Evolutionary conservation across 2,888 invertebrate genomes (phyloP).

Genomic region (Nephrotoma flavescens): DNA sequence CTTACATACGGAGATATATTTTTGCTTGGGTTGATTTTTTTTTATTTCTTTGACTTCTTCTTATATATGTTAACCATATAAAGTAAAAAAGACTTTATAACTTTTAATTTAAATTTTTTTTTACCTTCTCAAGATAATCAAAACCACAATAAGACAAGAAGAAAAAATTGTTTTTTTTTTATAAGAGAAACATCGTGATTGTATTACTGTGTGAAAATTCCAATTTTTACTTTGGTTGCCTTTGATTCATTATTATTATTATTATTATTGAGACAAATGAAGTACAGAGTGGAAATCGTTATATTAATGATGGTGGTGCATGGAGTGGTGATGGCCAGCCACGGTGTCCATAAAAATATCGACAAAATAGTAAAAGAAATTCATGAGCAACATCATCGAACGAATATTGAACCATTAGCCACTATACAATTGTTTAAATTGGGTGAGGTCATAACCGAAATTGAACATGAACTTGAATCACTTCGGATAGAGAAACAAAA

Average conservation of each 20-base stretch:
- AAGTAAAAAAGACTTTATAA: neutral
- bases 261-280: neutral
- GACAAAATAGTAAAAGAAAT: neutral
- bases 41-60: neutral
- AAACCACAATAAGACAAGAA: neutral
- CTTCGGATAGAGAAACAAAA: neutral
- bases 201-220: neutral
- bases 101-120: neutral
- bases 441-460: neutral
- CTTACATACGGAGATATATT: neutral
- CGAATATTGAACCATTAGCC: neutral
- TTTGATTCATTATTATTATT: neutral
- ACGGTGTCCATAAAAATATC: neutral
- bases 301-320: neutral
- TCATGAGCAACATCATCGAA: neutral
- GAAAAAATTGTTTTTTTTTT: neutral
- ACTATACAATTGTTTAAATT: neutral
- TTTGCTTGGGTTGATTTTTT: neutral
- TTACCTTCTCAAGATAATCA: neutral
- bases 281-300: neutral
- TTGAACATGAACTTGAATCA: neutral
- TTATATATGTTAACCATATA: neutral
- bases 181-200: neutral
- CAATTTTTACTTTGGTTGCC: neutral
- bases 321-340: neutral